A percentile compares a stretch with the other conserved stretches of the same genome.
Conservation (phyloP, 1,140 invertebrate genomes). For the Cryptotermes secundus region DNA sequence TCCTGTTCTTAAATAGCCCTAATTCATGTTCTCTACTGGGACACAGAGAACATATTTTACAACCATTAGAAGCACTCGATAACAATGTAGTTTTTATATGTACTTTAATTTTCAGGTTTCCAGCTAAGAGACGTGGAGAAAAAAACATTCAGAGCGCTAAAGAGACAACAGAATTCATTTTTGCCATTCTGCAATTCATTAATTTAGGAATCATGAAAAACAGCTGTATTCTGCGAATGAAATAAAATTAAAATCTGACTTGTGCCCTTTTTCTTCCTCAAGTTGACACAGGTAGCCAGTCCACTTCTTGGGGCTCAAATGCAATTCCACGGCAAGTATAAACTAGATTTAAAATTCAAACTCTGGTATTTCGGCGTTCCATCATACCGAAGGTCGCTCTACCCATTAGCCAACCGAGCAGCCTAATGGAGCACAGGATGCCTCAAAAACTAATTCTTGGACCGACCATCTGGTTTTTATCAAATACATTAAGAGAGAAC, state of each 20-base stretch:
- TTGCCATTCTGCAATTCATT: too few species aligned
- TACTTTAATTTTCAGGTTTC: too few species aligned
- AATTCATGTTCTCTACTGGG: neutral
- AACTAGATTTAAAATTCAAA: constrained; percentile 11
- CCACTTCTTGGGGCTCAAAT: neutral
- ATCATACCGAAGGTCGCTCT: neutral
- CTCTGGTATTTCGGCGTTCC: constrained; percentile 9
- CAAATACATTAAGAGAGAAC: neutral
- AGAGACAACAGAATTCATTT: too few species aligned
- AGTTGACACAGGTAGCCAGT: neutral
- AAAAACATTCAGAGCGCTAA: too few species aligned
- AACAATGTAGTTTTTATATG: neutral
- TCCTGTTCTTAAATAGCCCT: neutral
- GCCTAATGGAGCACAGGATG: neutral
- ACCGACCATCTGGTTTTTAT: neutral
- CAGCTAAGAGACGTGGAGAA: too few species aligned
- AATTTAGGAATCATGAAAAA: too few species aligned
- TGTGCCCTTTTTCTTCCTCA: neutral
- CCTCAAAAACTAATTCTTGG: neutral
- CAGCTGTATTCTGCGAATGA: too few species aligned
- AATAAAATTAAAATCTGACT: too few species aligned
- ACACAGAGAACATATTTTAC: neutral
- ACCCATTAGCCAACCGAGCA: neutral
- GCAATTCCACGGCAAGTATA: neutral
- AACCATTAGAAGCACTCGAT: neutral